phyloP scores from a whole-genome alignment of 2,888 invertebrate species.

The Sicus ferrugineus region DNA sequence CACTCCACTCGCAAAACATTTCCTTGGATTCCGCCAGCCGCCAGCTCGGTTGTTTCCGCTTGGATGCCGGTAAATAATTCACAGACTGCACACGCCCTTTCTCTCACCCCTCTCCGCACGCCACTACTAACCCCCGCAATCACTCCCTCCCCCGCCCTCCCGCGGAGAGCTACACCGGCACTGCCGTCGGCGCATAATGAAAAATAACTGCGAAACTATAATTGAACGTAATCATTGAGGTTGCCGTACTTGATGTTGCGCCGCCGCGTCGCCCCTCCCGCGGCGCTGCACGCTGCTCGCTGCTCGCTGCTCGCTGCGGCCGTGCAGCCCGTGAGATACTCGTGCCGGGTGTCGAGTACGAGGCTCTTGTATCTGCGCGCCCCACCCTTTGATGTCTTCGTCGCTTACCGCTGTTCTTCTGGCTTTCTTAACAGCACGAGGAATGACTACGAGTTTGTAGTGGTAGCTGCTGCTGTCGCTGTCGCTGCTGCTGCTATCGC shows the following conservation, averaged over 20 bases:
- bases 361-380: not conserved
- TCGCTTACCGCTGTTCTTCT: constrained; percentile 11
- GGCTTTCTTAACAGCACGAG: constrained; percentile 25
- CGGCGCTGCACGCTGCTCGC: not conserved
- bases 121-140: too few species aligned
- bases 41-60: too few species aligned
- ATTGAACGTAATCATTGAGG: constrained; percentile 32
- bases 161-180: too few species aligned
- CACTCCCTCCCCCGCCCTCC: too few species aligned
- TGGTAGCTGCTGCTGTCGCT: too few species aligned
- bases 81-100: too few species aligned
- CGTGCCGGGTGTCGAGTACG: too few species aligned
- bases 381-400: constrained; percentile 25
- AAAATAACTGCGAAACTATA: constrained; percentile 30
- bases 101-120: too few species aligned
- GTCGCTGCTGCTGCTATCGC: too few species aligned
- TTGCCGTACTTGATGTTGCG: not conserved
- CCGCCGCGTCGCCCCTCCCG: not conserved
- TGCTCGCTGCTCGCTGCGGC: not conserved
- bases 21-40: too few species aligned
- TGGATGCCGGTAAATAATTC: too few species aligned
- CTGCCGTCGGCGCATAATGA: constrained; percentile 32
- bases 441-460: constrained; percentile 10
- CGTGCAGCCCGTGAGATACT: not conserved
- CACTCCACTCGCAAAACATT: too few species aligned